These are phyloP conservation scores for Aphidius colemani DNA, from an alignment of 2,888 invertebrate species.

Conservation along the genomic window DNA sequence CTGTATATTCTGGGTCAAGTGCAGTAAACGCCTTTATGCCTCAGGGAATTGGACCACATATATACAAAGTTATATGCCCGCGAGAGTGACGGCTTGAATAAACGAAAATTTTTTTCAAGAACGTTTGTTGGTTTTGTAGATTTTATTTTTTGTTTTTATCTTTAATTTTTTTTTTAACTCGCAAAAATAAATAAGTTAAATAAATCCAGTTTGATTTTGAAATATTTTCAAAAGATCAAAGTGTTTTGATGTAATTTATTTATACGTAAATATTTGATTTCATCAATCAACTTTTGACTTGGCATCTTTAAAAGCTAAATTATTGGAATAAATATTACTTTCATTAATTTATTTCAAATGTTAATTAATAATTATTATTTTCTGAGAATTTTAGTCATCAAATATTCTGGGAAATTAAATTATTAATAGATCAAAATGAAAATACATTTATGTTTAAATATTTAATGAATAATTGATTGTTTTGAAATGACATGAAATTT, in stretches of 20 bases:
- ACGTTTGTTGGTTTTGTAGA: conserved; percentile 1
- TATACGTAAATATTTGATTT: no score
- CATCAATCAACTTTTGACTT: no score
- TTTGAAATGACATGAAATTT: no score
- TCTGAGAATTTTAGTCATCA: no score
- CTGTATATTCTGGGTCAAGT: conserved; percentile 27
- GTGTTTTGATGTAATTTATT: not conserved
- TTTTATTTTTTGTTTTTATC: not conserved
- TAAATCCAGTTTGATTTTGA: not conserved
- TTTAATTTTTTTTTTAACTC: not conserved
- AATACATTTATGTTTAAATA: no score
- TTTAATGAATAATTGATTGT: no score
- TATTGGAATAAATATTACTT: no score
- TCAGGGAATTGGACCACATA: conserved; percentile 23
- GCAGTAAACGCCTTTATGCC: conserved; percentile 26
- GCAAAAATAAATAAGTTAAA: not conserved
- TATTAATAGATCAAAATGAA: no score
- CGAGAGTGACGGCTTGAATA: conserved; percentile 7
- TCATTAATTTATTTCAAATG: no score
- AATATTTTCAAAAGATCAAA: not conserved
- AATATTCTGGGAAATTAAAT: no score
- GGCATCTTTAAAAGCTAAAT: no score
- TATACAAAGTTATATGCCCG: conserved; percentile 11
- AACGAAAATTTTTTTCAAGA: conserved; percentile 4
- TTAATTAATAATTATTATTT: no score